These are phyloP conservation scores for Sanderia malayensis DNA, from an alignment of 30 jellyfish, hydroid and myxozoan genomes.

Conservation along the genomic window DNA sequence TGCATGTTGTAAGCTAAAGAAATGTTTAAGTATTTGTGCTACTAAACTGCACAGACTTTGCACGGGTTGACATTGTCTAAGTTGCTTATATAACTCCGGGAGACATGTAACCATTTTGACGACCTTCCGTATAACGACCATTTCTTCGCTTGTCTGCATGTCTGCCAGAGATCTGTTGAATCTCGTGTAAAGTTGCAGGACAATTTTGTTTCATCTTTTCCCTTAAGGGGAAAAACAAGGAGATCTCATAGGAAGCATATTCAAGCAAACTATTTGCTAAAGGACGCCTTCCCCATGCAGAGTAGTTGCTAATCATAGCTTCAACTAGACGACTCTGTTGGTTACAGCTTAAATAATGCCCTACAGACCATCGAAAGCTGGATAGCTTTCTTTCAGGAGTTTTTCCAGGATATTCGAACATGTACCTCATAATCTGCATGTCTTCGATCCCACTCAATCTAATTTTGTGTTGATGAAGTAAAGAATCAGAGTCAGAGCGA, in stretches of 20 bases:
- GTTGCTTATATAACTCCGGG: too few species aligned
- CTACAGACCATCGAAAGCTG: not conserved
- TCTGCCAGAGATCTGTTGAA: not conserved
- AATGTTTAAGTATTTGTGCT: too few species aligned
- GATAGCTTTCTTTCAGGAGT: slow-evolving; percentile 11
- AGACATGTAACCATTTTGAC: too few species aligned
- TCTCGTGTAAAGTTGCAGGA: slow-evolving; percentile 1
- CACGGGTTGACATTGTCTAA: too few species aligned
- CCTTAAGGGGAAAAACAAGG: slow-evolving; percentile 3
- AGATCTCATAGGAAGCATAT: slow-evolving; percentile 37
- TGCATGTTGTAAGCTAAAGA: too few species aligned
- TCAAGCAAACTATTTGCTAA: slow-evolving; percentile 1
- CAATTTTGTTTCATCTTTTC: slow-evolving; percentile 1
- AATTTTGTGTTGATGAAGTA: slow-evolving; percentile 25
- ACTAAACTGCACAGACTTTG: too few species aligned
- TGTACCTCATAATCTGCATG: slow-evolving; percentile 39
- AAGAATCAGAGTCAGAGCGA: slow-evolving; percentile 35
- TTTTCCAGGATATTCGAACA: not conserved
- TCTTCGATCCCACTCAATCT: slow-evolving; percentile 30
- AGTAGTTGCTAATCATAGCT: not conserved
- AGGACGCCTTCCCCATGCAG: slow-evolving; percentile 38
- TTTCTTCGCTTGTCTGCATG: slow-evolving; percentile 8
- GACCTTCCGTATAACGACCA: too few species aligned
- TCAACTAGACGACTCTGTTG: not conserved
- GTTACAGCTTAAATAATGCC: not conserved